Evolutionary conservation across 2,888 invertebrate genomes (phyloP).

Genomic region (Eubasilissa splendida): DNA sequence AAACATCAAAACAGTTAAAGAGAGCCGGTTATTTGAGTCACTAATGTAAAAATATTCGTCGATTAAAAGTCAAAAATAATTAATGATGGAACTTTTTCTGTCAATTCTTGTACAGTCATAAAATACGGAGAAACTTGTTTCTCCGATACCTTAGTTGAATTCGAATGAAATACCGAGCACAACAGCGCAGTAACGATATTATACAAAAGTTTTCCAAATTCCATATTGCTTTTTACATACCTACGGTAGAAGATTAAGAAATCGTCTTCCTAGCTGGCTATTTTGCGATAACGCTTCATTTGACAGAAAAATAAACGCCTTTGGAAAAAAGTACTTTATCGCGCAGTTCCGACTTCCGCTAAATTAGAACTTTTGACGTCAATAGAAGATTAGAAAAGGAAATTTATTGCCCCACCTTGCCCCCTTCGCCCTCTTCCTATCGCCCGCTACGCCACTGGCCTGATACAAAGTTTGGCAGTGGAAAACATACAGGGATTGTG

Average conservation of each 20-base stretch:
- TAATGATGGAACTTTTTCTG: no score
- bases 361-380: conserved; percentile 58
- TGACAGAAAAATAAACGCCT: conserved; percentile 54
- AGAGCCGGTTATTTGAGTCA: no score
- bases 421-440: conserved; percentile 17
- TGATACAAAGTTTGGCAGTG: conserved; percentile 46
- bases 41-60: no score
- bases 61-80: no score
- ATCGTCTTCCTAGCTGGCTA: conserved; percentile 33
- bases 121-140: conserved; percentile 10
- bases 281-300: conserved; percentile 51
- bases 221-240: conserved; percentile 27
- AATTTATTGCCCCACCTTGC: conserved; percentile 53
- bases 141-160: conserved; percentile 1
- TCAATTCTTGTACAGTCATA: not conserved
- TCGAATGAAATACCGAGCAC: conserved; percentile 2
- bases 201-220: conserved; percentile 30
- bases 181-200: not conserved
- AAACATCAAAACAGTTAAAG: no score
- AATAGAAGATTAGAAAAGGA: conserved; percentile 58
- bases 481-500: conserved; percentile 36
- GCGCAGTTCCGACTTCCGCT: conserved; percentile 55
- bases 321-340: conserved; percentile 50
- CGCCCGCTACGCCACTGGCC: conserved; percentile 33
- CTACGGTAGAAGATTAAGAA: conserved; percentile 44